Evolutionary conservation across 2,113 vertebrate species (phyloP).

Genomic region (Talpa occidentalis): DNA sequence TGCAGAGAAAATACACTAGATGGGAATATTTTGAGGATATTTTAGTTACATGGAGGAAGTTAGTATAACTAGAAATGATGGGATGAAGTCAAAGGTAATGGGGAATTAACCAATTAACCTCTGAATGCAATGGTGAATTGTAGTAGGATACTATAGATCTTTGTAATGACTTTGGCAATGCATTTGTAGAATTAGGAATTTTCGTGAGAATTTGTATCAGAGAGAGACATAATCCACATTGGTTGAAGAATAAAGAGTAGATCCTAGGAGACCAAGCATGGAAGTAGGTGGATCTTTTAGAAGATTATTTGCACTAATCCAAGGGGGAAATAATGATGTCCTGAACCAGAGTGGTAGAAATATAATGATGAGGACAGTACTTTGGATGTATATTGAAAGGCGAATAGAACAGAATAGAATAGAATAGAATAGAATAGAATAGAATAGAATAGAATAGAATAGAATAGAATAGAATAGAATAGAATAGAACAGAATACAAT

Average conservation of each 20-base stretch:
- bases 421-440: no score
- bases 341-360: not conserved
- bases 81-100: not conserved
- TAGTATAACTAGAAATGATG: not conserved
- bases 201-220: not conserved
- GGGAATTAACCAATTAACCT: not conserved
- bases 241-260: not conserved
- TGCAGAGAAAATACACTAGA: not conserved
- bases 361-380: not conserved
- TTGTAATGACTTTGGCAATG: not conserved
- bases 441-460: no score
- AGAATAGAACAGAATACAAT: no score
- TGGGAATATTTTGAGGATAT: not conserved
- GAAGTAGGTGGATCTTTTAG: not conserved
- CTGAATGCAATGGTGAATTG: not conserved
- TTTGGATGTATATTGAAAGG: not conserved
- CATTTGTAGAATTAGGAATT: not conserved
- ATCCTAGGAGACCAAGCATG: not conserved
- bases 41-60: not conserved
- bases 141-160: not conserved
- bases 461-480: no score
- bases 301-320: not conserved
- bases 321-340: not conserved
- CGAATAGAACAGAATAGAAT: no score
- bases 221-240: not conserved